Conservation (phyloP, 2,113 vertebrate genomes). For the Smithornis capensis region DNA sequence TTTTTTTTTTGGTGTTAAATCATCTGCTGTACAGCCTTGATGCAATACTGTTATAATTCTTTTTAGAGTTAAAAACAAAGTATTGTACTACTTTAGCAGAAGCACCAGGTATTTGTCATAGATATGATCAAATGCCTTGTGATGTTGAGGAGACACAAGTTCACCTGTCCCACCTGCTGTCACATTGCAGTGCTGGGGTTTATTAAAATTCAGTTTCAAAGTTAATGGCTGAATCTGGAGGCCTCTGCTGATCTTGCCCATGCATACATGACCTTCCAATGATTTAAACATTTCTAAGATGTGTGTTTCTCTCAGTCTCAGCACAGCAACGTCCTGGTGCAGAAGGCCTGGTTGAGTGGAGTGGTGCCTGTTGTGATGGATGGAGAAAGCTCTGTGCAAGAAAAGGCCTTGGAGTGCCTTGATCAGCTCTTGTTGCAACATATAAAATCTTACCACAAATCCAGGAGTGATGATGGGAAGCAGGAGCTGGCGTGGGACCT, state of each 20-base stretch:
- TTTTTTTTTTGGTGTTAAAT: conserved; percentile 13
- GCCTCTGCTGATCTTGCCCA: not conserved
- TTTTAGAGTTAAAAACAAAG: not conserved
- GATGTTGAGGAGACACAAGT: not conserved
- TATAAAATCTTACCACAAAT: conserved; percentile 71
- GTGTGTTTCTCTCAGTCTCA: conserved; percentile 70
- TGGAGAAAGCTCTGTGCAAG: conserved; percentile 84
- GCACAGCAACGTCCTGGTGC: conserved; percentile 68
- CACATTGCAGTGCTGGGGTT: not conserved
- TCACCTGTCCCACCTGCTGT: not conserved
- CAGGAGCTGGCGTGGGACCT: conserved; percentile 88
- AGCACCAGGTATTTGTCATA: not conserved
- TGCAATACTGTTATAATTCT: not conserved
- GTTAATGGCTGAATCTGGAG: not conserved
- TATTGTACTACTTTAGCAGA: not conserved
- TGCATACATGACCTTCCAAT: not conserved
- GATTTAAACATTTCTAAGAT: not conserved
- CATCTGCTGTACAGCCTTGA: conserved; percentile 10
- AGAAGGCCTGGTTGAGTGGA: conserved; percentile 86
- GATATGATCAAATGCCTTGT: not conserved
- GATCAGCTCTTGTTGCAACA: conserved; percentile 83
- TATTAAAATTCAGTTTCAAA: not conserved
- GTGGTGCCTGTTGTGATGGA: conserved; percentile 85
- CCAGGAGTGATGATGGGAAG: conserved; percentile 26
- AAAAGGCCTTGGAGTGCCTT: conserved; percentile 89